Percentiles rank a stretch among this genome's conserved stretches.
phyloP scores from a whole-genome alignment of 2,113 vertebrate genomes.

The Budorcas taxicolor region DNA sequence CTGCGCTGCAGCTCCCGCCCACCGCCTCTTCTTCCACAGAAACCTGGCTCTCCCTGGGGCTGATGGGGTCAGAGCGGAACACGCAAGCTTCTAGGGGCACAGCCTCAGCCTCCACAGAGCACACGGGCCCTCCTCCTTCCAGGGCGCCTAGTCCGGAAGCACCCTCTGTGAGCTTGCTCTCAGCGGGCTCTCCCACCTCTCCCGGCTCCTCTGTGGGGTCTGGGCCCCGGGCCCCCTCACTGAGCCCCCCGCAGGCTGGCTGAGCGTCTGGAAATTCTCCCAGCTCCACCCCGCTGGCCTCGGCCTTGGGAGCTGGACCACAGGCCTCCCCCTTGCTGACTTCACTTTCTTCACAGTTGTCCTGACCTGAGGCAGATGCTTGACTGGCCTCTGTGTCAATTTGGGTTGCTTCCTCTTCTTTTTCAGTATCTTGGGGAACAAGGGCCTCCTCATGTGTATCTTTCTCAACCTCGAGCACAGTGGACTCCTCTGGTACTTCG shows the following conservation, averaged over 20 bases:
- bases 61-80: background rate
- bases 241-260: background rate
- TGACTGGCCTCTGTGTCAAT: background rate
- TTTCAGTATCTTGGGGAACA: slow-evolving; percentile 46
- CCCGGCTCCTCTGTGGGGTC: background rate
- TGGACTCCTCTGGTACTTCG: slow-evolving; percentile 64
- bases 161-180: background rate
- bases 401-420: background rate
- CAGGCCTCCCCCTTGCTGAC: background rate
- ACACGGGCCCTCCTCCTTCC: background rate
- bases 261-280: background rate
- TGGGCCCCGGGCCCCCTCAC: rapidly evolving
- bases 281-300: background rate
- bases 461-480: background rate
- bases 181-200: background rate
- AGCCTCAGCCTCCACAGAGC: background rate
- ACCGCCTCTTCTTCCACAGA: background rate
- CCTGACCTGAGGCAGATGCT: background rate
- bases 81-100: background rate
- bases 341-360: background rate
- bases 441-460: background rate
- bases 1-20: rapidly evolving
- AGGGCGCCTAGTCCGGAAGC: background rate
- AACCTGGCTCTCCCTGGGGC: background rate
- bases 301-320: background rate